Base-by-base conservation (phyloP, 2,888 invertebrate species). In the Shargacucullia verbasci region DNA sequence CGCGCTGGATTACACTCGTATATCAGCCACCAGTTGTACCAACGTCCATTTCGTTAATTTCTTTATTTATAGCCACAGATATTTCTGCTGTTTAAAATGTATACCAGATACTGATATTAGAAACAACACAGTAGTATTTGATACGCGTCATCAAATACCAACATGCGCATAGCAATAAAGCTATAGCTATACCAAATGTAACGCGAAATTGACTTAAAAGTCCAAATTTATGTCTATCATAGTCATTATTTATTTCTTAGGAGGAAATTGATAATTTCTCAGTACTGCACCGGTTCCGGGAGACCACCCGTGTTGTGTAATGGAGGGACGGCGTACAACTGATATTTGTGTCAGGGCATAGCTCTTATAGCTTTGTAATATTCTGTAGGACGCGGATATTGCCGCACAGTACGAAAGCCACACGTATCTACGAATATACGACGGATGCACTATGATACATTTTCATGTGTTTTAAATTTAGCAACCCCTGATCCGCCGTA, bases 291-390 rank as follows among this genome's bases (percentile, higher is more conserved):
- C 35, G 70, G 80, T 76, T 77, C 74, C 61, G 64, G 72, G 76
- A 76, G 88, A 84, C 88, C 88, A 86, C 87, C 87, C 86, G 79
- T 67, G 73, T 75, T 68, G 81, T 77, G 71, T 20, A 82, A 82
- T 82, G 71, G 47, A 75, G 79, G 79, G 76, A 66, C 64, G 71
- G 73, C 76, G 70, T 78, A 76, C 39, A 12, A 45, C 44, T 82
- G 70, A 73, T 79, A 78, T 82, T 80, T 74, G 81, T 79, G 69
- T 67, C 59, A 65, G 73, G 79, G 74, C 60, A 65, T 69, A 56
- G 56, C 59, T 76, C 62, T 73, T 73, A 20, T 20, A 4, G 20
- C 20, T 20, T 4, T 20, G 20, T 20, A 20, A 4, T 20, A 20
- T 20, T 20, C 20, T 20, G 20, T 70, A 70, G 78, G 77, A 69